Percentiles rank a stretch among this genome's conserved stretches.
Evolutionary conservation across 2,888 invertebrate genomes (phyloP).

Genomic region (Molanna angustata): DNA sequence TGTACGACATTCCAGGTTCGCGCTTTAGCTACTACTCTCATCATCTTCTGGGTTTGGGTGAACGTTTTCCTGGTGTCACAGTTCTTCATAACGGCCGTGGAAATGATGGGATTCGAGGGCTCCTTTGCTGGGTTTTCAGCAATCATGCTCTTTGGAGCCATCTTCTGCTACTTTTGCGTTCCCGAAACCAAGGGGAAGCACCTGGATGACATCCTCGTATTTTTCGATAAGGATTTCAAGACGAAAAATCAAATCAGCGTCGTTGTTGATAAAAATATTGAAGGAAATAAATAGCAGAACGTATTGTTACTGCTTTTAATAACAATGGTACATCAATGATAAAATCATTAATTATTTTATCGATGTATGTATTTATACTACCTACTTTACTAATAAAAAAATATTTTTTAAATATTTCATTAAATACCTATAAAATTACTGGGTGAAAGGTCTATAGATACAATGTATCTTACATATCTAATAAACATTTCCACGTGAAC

Average conservation of each 20-base stretch:
- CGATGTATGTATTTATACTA: no score
- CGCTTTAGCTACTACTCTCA: slow-evolving; percentile 42
- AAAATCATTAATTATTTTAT: no score
- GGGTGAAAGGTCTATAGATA: no score
- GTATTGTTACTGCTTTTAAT: no score
- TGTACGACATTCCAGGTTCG: slow-evolving; percentile 39
- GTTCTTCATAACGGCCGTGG: slow-evolving; percentile 14
- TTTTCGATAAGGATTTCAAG: slow-evolving; percentile 6
- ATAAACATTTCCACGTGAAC: no score
- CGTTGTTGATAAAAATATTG: no score
- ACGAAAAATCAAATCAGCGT: not conserved
- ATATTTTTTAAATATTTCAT: no score
- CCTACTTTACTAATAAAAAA: no score
- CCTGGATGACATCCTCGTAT: slow-evolving; percentile 40
- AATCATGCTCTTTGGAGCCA: slow-evolving; percentile 39
- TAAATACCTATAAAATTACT: no score
- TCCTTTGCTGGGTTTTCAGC: slow-evolving; percentile 43
- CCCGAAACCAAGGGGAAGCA: slow-evolving; percentile 48
- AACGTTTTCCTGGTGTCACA: slow-evolving; percentile 37
- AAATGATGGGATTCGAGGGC: slow-evolving; percentile 40
- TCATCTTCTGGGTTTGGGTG: slow-evolving; percentile 44
- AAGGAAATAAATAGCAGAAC: no score
- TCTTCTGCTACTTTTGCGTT: slow-evolving; percentile 40
- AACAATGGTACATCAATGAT: no score
- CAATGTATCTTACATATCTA: no score